These are phyloP conservation scores for Chromobotia macracanthus DNA, from an alignment of 2,797 vertebrate genomes.

Conservation along the genomic window DNA sequence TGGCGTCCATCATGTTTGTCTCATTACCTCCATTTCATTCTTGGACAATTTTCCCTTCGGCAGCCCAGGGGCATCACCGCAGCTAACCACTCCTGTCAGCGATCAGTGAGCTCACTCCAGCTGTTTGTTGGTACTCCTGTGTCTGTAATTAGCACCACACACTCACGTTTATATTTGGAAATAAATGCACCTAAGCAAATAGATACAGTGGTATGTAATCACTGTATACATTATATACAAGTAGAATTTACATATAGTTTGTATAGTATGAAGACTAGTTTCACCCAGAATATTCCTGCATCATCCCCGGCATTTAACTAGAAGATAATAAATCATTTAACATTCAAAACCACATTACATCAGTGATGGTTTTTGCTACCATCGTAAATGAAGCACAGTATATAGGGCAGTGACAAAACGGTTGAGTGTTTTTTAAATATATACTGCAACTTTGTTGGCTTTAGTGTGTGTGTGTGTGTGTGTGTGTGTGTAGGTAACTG, in stretches of 20 bases:
- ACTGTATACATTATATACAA: neutral
- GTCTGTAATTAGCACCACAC: constrained; percentile 82
- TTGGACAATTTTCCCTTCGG: constrained; percentile 90
- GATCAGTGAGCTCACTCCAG: constrained; percentile 83
- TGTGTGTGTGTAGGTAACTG: constrained; percentile 61
- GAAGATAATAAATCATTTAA: constrained; percentile 72
- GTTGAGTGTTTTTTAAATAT: constrained; percentile 79
- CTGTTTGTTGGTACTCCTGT: constrained; percentile 86
- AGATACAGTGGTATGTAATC: neutral
- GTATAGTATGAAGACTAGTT: neutral
- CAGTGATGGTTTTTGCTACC: constrained; percentile 74
- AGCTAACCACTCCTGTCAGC: constrained; percentile 76
- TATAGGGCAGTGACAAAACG: constrained; percentile 73
- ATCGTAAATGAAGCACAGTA: constrained; percentile 71
- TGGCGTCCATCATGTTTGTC: constrained; percentile 79
- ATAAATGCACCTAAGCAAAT: constrained; percentile 32
- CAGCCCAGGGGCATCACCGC: constrained; percentile 77
- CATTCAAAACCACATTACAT: constrained; percentile 78
- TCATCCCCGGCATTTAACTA: constrained; percentile 67
- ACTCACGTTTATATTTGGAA: constrained; percentile 41
- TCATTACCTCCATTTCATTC: constrained; percentile 88
- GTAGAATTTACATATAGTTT: neutral
- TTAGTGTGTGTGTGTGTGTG: constrained; percentile 10
- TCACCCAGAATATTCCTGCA: constrained; percentile 63
- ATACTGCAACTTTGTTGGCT: constrained; percentile 58